A percentile compares a stretch with the other conserved stretches of the same genome.
These are phyloP conservation scores for Microtus montanus DNA, from an alignment of 2,113 vertebrate genomes.

Conservation along the genomic window DNA sequence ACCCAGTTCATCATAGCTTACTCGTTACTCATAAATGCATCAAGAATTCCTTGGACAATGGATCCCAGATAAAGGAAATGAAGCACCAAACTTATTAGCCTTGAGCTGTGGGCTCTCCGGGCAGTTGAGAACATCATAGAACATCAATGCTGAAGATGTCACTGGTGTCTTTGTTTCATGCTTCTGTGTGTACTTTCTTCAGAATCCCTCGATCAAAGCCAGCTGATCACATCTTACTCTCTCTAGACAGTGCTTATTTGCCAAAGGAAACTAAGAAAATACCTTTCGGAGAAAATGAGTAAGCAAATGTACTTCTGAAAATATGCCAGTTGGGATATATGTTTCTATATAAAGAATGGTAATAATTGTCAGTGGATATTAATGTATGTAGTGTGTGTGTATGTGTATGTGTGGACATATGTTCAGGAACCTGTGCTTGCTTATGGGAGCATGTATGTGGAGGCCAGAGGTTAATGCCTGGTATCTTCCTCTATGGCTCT, in stretches of 20 bases:
- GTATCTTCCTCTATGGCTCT: background rate
- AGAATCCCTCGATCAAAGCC: background rate
- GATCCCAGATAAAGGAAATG: background rate
- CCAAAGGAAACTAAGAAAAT: slow-evolving; percentile 23
- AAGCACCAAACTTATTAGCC: background rate
- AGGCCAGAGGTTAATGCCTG: background rate
- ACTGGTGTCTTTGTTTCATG: background rate
- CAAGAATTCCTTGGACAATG: background rate
- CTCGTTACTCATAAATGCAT: background rate
- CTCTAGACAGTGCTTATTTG: background rate
- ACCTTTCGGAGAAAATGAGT: background rate
- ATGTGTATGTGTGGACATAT: background rate
- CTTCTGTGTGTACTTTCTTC: background rate
- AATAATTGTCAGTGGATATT: background rate
- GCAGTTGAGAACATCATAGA: no score
- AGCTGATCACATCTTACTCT: background rate
- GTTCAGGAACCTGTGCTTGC: background rate
- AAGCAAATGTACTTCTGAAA: background rate
- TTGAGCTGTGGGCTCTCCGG: background rate
- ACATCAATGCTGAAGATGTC: background rate
- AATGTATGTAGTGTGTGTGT: background rate
- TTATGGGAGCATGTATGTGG: background rate
- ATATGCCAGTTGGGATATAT: background rate
- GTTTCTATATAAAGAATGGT: background rate
- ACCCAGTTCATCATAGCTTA: background rate